These are phyloP conservation scores for Atherinosoma microstoma DNA, from an alignment of 2,797 vertebrate genomes.

Conservation along the genomic window DNA sequence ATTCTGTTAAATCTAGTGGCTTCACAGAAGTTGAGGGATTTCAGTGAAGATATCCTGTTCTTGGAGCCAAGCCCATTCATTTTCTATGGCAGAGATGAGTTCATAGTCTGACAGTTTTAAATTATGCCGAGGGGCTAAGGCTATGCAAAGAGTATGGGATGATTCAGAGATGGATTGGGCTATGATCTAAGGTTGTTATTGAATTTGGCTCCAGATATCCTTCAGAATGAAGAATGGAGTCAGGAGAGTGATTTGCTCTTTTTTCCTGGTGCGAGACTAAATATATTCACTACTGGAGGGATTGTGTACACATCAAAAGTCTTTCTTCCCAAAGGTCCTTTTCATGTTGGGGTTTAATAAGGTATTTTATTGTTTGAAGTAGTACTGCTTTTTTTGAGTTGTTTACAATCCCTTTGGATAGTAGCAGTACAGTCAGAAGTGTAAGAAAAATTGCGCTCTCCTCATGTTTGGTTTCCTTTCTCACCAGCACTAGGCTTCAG, in stretches of 20 bases:
- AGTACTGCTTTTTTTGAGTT: conserved; percentile 74
- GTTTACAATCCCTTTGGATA: conserved; percentile 79
- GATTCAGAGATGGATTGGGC: conserved; percentile 76
- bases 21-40: conserved; percentile 57
- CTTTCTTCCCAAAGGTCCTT: conserved; percentile 73
- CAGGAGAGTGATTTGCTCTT: conserved; percentile 69
- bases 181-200: conserved; percentile 76
- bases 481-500: conserved; percentile 24
- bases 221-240: conserved; percentile 70
- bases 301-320: conserved; percentile 79
- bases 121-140: conserved; percentile 72
- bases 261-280: conserved; percentile 66
- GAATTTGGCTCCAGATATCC: conserved; percentile 73
- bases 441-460: conserved; percentile 59
- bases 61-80: conserved; percentile 74
- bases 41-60: conserved; percentile 61
- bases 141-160: conserved; percentile 75
- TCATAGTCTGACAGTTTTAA: conserved; percentile 73
- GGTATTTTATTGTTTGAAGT: conserved; percentile 83
- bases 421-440: conserved; percentile 51
- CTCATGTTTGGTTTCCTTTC: conserved; percentile 51
- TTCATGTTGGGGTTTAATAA: conserved; percentile 79
- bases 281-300: conserved; percentile 79
- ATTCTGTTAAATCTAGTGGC: conserved; percentile 40
- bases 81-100: conserved; percentile 73